Conservation (phyloP, 2,888 invertebrate species). For the Rotaria sp. region DNA sequence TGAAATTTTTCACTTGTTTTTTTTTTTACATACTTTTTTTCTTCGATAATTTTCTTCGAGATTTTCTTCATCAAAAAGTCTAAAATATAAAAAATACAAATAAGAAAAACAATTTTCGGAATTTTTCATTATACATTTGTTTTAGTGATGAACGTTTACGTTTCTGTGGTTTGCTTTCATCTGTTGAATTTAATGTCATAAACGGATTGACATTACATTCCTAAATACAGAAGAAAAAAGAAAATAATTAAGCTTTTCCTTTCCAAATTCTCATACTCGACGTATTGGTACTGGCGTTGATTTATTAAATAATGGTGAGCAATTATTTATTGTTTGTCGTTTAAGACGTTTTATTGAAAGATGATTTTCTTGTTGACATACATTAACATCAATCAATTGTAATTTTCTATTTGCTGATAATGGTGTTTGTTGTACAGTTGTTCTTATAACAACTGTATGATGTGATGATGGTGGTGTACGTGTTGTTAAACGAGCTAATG, state of each 20-base stretch:
- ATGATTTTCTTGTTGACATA: background rate
- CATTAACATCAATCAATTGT: conserved; percentile 11
- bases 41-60: conserved; percentile 8
- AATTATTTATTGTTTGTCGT: background rate
- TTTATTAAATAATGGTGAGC: background rate
- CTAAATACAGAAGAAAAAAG: background rate
- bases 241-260: too few species aligned
- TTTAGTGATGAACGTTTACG: conserved; percentile 16
- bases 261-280: background rate
- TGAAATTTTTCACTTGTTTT: too few species aligned
- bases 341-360: conserved; percentile 4
- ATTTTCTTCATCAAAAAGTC: background rate
- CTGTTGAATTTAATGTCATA: background rate
- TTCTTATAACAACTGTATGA: background rate
- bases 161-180: background rate
- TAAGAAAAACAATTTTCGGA: background rate
- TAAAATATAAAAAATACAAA: background rate
- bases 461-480: conserved; percentile 23
- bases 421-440: conserved; percentile 22
- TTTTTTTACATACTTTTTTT: background rate
- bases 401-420: conserved; percentile 8
- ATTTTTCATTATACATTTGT: background rate
- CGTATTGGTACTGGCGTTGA: background rate
- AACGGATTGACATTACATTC: conserved; percentile 29
- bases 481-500: conserved; percentile 25